phyloP scores from a whole-genome alignment of 1,140 invertebrate genomes.

The Drosophila quadrilineata region DNA sequence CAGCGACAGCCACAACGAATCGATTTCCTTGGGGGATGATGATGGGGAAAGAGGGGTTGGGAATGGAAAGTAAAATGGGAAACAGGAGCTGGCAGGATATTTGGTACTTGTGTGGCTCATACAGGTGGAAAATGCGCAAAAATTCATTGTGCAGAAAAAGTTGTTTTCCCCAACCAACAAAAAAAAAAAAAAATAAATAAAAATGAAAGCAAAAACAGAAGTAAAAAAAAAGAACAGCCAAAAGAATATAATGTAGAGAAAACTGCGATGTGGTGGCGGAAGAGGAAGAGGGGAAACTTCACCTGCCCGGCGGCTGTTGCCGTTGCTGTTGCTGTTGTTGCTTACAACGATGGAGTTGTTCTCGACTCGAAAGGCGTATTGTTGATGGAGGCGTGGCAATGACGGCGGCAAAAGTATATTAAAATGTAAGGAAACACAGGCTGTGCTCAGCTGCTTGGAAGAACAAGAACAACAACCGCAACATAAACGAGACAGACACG shows the following conservation, averaged over 20 bases:
- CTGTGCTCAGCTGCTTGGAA: slow-evolving; percentile 73
- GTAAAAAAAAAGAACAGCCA: too few relatives aligned
- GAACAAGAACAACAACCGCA: slow-evolving; percentile 56
- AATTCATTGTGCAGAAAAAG: slow-evolving; percentile 79
- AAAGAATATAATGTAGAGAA: too few relatives aligned
- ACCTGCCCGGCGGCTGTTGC: slow-evolving; percentile 67
- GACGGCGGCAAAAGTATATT: slow-evolving; percentile 73
- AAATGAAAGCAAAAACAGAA: too few relatives aligned
- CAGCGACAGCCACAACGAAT: slow-evolving; percentile 71
- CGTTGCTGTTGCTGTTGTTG: slow-evolving; percentile 64
- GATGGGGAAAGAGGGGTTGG: background rate
- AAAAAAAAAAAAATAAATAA: background rate
- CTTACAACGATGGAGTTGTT: too few relatives aligned
- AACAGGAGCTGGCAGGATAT: too few relatives aligned
- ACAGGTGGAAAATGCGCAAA: slow-evolving; percentile 79
- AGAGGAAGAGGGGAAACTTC: slow-evolving; percentile 17
- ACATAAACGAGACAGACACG: slow-evolving; percentile 32
- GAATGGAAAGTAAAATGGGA: too few relatives aligned
- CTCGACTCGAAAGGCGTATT: slow-evolving; percentile 7
- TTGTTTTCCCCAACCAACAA: slow-evolving; percentile 35
- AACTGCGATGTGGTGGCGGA: background rate
- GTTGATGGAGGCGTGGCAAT: slow-evolving; percentile 6
- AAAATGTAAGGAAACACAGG: slow-evolving; percentile 70
- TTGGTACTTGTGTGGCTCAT: slow-evolving; percentile 48
- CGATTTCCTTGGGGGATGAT: slow-evolving; percentile 47